Evolutionary conservation across 2,888 invertebrate genomes (phyloP), one percentile per base, ranked within the genome.

Genomic region (Alloplasta piceator): DNA sequence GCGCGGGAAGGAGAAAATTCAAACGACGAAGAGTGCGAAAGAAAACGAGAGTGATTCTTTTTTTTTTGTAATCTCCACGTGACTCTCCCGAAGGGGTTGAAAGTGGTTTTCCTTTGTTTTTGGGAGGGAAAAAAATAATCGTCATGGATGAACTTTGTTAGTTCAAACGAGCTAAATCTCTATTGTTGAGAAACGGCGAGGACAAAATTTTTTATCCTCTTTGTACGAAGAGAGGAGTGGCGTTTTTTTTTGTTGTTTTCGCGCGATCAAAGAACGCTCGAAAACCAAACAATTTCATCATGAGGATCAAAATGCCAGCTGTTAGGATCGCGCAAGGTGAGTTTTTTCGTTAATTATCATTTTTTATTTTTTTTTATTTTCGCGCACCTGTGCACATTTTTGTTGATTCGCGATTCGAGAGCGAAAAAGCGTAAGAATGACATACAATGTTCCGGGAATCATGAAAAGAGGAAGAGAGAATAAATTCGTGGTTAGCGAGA

Each of bases 251-350:
- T 84, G 88, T 64, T 74, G 74, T n/a, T 78, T 74, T 81, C 63
- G 63, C 63, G 61, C 73, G 71, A 55, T 48, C 73, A 80, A 66
- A 78, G 81, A 70, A 77, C 58, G 66, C 56, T 72, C 63, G 14
- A 76, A 56, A 61, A 79, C n/a, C 58, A 71, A 63, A 71, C 66
- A 12, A 81, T 90, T 26, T 86, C 96, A 97, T 96, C 95, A 98
- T 98, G 98, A 96, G 98, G 97, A 98, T 97, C 95, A 98, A 98
- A 96, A 98, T 97, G 97, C 98, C 97, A 94, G 98, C 98, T 93
- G 97, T 97, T 94, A 96, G 97, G 94, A 98, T 98, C 95, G 97
- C 97, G 94, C 97, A 98, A 97, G 98, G 98, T 97, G 94, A 95
- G 95, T 93, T 46, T 71, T 43, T 72, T 14, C 26, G 26, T 36